Evolutionary conservation across 2,888 invertebrate species (phyloP), one percentile per base, ranked within the genome.

Genomic region (Agrochola circellaris): DNA sequence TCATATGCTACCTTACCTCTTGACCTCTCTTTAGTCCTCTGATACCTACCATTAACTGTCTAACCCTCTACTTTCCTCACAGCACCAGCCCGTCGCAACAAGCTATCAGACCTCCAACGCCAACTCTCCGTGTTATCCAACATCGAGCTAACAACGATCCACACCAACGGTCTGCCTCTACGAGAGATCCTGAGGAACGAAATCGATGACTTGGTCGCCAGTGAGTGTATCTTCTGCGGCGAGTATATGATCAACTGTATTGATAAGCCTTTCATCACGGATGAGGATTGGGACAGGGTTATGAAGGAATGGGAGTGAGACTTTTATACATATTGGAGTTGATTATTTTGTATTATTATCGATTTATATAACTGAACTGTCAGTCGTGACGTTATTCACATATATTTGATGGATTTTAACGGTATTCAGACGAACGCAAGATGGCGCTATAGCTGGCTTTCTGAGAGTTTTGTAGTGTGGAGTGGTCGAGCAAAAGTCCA

Each of bases 151-250:
- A 96, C 97, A 61, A 91, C 95, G 0, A 83, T 91, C 60, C 94
- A 95, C 0, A 90, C 94, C 3, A 93, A 86, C 97, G 85, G 97
- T 89, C 81, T 97, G 94, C 91, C 97, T 93, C 96, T 97, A 0
- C 96, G 97, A 66, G 98, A 98, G 82, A 97, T 98, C 82, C 95
- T 98, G 0, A 98, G 98, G 94, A 97, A 97, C 62, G 98, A 99
- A 89, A 97, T 99, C 56, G 99, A 99, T 94, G 98, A 98, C 90
- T 97, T 99, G 4, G 97, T 99, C 2, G 99, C 99, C 1, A 97
- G 98, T 0, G 99, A 99, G 95, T 99, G 99, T 93, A 97, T 99
- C 9, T 99, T 98, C 95, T 99, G 99, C 93, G 99, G 99, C 6
- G 98, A 99, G 87, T 97, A 98, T 89, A 99, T 99, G 98, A 99